Conservation (phyloP, 2,888 invertebrate species). For the Erebia palarica region DNA sequence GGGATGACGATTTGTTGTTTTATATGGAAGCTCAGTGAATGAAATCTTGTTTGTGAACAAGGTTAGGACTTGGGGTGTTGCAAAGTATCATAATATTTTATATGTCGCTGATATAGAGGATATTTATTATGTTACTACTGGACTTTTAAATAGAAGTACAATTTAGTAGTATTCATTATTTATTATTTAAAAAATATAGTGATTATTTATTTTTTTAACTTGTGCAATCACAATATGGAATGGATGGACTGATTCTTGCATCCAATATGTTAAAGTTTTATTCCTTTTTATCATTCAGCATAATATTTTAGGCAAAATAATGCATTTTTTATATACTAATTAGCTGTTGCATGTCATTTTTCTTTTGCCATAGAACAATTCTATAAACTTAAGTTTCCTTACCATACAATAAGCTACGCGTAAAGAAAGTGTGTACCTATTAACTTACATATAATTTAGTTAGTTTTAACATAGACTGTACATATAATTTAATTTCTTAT, state of each 20-base stretch:
- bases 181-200: conserved; percentile 51
- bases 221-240: conserved; percentile 68
- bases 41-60: conserved; percentile 41
- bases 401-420: conserved; percentile 64
- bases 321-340: conserved; percentile 56
- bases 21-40: conserved; percentile 28
- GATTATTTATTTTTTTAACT: conserved; percentile 59
- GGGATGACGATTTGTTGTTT: conserved; percentile 33
- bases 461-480: conserved; percentile 83
- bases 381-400: conserved; percentile 49
- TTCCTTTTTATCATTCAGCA: conserved; percentile 53
- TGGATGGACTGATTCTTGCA: conserved; percentile 76
- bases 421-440: conserved; percentile 79
- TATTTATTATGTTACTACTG: conserved; percentile 49
- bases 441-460: conserved; percentile 82
- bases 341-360: conserved; percentile 54
- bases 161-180: conserved; percentile 51
- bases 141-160: conserved; percentile 50
- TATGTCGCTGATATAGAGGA: conserved; percentile 49
- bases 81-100: conserved; percentile 51
- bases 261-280: conserved; percentile 53
- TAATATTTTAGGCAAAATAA: conserved; percentile 53
- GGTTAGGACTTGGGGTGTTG: conserved; percentile 41
- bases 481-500: conserved; percentile 83
- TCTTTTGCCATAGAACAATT: conserved; percentile 63